A percentile compares a stretch with the other conserved stretches of the same genome.
Evolutionary conservation across 2,888 invertebrate genomes (phyloP).

Genomic region (Blera fallax): DNA sequence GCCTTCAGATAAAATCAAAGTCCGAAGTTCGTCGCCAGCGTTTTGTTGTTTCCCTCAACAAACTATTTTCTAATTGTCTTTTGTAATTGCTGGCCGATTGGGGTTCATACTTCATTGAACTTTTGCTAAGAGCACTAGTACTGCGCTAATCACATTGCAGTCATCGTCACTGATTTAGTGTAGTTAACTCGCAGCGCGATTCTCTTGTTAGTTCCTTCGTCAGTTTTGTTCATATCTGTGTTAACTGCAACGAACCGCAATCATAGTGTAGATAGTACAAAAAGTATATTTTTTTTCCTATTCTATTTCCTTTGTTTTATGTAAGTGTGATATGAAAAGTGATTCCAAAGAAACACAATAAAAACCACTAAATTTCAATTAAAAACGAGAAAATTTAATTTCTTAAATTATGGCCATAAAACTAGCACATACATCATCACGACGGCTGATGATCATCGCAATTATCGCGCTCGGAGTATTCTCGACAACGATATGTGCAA

Average conservation of each 20-base stretch:
- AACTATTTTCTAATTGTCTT: conserved; percentile 47
- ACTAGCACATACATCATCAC: neutral
- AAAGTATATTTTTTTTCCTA: too few relatives aligned
- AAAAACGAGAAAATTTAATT: neutral
- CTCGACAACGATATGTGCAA: neutral
- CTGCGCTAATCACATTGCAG: conserved; percentile 32
- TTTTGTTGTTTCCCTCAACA: conserved; percentile 47
- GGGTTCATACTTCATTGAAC: conserved; percentile 49
- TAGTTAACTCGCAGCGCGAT: conserved; percentile 15
- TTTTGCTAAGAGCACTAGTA: conserved; percentile 31
- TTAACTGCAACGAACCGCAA: conserved; percentile 27
- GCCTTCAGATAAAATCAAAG: conserved; percentile 19
- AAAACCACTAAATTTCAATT: neutral
- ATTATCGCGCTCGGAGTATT: conserved; percentile 25
- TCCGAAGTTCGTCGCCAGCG: conserved; percentile 59
- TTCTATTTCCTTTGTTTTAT: conserved; percentile 11
- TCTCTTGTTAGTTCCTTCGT: neutral
- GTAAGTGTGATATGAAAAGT: conserved; percentile 20
- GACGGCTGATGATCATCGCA: conserved; percentile 10
- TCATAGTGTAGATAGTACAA: neutral
- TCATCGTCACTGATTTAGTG: neutral
- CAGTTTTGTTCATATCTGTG: neutral
- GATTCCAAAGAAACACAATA: neutral
- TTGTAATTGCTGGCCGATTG: conserved; percentile 35
- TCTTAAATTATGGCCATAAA: conserved; percentile 29